Evolutionary conservation across 2,113 vertebrate species (phyloP), one percentile per base, ranked within the genome.

Genomic region (Myrmophylax atrothorax): DNA sequence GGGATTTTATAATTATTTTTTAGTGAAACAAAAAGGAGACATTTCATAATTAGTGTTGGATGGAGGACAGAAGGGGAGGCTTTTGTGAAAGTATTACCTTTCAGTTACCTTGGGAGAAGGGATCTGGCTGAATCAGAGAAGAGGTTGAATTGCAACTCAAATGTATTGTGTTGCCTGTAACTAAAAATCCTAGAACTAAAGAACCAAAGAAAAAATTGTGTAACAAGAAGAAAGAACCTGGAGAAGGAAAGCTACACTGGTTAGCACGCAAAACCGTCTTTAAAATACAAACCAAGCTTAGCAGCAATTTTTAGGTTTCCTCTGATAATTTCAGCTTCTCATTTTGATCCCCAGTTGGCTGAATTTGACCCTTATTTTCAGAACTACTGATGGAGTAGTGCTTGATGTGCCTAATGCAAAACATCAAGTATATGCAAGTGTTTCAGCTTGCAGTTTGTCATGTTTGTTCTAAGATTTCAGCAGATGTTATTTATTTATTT

Each of bases 401-500:
- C 35, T 94, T 78, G 74, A 72, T 52, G 38, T 56, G 60, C 64
- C 62, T 89, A 33, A 68, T 70, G 37, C 52, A 94, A 77, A 78
- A 68, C 33, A 52, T 67, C 68, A 81, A 81, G 47, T 79, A 72
- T 52, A 74, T 3, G 2, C 23, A 68, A 78, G n/a, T 63, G 40
- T 68, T 92, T 94, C 56, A 60, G 40, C 29, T 82, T 95, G 40
- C 73, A 90, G 52, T 84, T 88, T 89, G 33, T 76, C 66, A 64
- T 75, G 35, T 82, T 59, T 81, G 18, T 80, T 92, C 60, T 86
- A 89, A 84, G 66, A 84, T 87, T 94, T 87, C 66, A 84, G 52
- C 84, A 96, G 84, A 78, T 92, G 68, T 40, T 93, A 74, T 90
- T 91, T 97, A 88, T 92, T 95, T 94, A 75, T 75, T 84, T 89